Evolutionary conservation across 1,140 invertebrate genomes (phyloP), one percentile per base, ranked within the genome.

Genomic region (Drosophila saltans): DNA sequence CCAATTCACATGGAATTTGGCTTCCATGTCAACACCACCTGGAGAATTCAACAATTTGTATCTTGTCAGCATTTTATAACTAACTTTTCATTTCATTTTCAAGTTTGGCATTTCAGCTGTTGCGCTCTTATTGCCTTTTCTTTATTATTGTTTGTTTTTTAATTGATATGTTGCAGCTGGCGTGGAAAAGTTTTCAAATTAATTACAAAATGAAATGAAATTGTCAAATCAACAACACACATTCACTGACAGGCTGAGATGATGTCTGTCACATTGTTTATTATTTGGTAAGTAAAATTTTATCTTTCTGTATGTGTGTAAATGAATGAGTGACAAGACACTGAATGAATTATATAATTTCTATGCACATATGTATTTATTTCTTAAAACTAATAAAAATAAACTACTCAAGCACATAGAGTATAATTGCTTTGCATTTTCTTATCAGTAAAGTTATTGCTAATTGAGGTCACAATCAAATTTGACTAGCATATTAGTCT

Each of bases 141-240:
- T 30, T 30, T 30, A 30, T 30, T 30, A 30, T 0, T 30, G 16
- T 16, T 21, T 48, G 66, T 67, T 62, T 66, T 66, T 66, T 82
- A 86, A 88, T 82, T 82, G 77, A 88, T 80, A 60, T 73, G 72
- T 52, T 40, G 11, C 66, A 70, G 69, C 56, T 81, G 82, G 21
- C 55, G 55, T 45, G 26, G 6, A 48, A 72, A 71, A 69, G 26
- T 66, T 71, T 24, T 36, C 21, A 65, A 62, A 39, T 41, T 48
- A 65, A 58, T 48, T 39, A n/a, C 28, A 30, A 83, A 77, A 80
- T 83, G 67, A 88, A 71, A 67, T 76, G 66, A 66, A 64, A 65
- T 68, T 52, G 45, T 52, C 21, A 65, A 60, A 56, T 69, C 30
- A 66, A 52, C 8, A 16, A 16, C 0, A 16, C 16, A 16, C 16